Evolutionary conservation across 2,888 invertebrate species (phyloP), one percentile per base, ranked within the genome.

Genomic region (Malthinus flaveolus): DNA sequence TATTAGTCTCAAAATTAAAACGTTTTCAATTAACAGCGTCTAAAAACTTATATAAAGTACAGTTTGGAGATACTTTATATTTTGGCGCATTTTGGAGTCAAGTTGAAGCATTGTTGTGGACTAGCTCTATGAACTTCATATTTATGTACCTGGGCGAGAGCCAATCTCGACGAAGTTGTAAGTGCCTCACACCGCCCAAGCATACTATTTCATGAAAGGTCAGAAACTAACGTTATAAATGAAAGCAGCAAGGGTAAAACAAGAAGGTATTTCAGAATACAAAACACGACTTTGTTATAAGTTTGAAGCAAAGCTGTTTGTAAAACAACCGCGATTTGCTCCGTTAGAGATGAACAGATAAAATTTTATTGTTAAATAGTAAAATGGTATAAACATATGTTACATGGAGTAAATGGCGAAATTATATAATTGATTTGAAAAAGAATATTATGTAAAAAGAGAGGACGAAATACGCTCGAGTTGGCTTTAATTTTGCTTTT

Each of bases 121-220:
- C n/a, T 23, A n/a, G 39, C 59, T 64, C 59, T 64, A 60, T 49
- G 58, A 64, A 64, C 49, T 64, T 64, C 56, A 60, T 62, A 60
- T 64, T 64, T 64, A 64, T 64, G 62, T 59, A 64, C 62, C 62
- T 62, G 62, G 60, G 57, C 51, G 44, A 32, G 52, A 56, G 64
- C 60, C 64, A 62, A 64, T 62, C 64, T 62, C 62, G 42, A 56
- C 62, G 56, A 62, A 64, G 50, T 64, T 60, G 62, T 56, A 61
- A 60, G 56, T 59, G 64, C 62, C 47, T 51, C 49, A 52, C 55
- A 59, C 47, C 49, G 49, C 49, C 36, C 63, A 55, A 57, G 57
- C 61, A 53, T 54, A 61, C 56, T 64, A 59, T 64, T 64, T 62
- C 56, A 61, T 61, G 55, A 61, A 55, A 63, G 53, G 53, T 53